Conservation (phyloP, 2,113 vertebrate species). For the Ia io region DNA sequence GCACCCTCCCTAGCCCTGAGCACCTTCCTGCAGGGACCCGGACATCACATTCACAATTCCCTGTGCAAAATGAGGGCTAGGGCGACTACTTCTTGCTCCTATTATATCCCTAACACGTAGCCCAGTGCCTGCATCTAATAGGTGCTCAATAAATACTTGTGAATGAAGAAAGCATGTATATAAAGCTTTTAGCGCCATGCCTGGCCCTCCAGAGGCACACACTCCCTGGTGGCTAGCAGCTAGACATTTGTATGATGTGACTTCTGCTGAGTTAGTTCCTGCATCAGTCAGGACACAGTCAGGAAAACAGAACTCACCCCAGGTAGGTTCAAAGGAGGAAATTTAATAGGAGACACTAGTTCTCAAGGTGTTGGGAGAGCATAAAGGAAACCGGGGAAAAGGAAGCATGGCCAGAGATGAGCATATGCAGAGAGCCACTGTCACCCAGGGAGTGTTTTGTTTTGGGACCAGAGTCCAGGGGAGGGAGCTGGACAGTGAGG, state of each 20-base stretch:
- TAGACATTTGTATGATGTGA: neutral
- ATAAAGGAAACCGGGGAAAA: neutral
- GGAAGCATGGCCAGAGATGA: neutral
- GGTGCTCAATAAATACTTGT: neutral
- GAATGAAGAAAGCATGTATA: neutral
- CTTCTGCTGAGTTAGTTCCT: neutral
- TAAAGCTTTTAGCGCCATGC: neutral
- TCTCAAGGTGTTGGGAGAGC: neutral
- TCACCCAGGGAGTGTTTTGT: accelerated
- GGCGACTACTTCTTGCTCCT: no score
- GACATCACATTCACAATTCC: neutral
- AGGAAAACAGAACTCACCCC: neutral
- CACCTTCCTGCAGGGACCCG: no score
- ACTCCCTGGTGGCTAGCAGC: accelerated
- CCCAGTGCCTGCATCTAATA: neutral
- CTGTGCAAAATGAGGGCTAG: neutral
- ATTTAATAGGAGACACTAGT: neutral
- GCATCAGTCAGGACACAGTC: no score
- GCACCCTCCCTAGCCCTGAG: no score
- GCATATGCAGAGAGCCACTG: no score
- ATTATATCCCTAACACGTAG: neutral
- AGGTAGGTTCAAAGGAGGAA: neutral
- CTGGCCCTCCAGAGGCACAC: neutral
- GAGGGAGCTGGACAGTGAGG: accelerated
- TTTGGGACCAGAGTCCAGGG: neutral